Evolutionary conservation across 2,797 vertebrate species (phyloP), one percentile per base, ranked within the genome.

Genomic region (Salarias fasciatus): DNA sequence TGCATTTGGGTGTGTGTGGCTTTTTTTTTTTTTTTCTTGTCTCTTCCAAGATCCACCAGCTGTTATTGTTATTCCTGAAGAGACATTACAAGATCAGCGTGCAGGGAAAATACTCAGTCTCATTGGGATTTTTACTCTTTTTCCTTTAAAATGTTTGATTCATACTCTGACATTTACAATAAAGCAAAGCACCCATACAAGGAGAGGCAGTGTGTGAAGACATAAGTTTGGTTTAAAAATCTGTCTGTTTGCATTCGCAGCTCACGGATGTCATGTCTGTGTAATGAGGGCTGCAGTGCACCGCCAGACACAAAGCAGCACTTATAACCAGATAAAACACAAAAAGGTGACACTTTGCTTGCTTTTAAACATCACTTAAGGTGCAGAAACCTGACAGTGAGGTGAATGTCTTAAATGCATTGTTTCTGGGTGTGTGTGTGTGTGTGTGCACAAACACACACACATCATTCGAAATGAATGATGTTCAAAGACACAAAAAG

Each of bases 401-500:
- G 59, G 58, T 71, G 65, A 65, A 41, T 28, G 33, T 59, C 59
- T 75, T 59, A 67, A 73, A 85, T 18, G 65, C 57, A 60, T 75
- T 35, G 33, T 35, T 6, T 35, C 6, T 35, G 33, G 35, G 33
- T 35, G 31, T 35, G 31, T 35, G 31, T 35, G 31, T 35, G 31
- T 35, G 31, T 35, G 31, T 35, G 31, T 35, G 31, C n/a, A n/a
- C n/a, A n/a, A n/a, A n/a, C n/a, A n/a, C n/a, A n/a, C n/a, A n/a
- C 5, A 33, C 9, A 41, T 5, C 44, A 4, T 69, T 80, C 53
- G 60, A 73, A 60, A 67, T 74, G 80, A 84, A 71, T 75, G 77
- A 72, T 56, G 79, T 86, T 86, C 80, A 84, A 82, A 86, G 77
- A 73, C 64, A 51, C 63, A 60, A 77, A 77, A 83, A 77, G 64